phyloP scores from a whole-genome alignment of 1,140 invertebrate genomes.

The Hestina assimilis region DNA sequence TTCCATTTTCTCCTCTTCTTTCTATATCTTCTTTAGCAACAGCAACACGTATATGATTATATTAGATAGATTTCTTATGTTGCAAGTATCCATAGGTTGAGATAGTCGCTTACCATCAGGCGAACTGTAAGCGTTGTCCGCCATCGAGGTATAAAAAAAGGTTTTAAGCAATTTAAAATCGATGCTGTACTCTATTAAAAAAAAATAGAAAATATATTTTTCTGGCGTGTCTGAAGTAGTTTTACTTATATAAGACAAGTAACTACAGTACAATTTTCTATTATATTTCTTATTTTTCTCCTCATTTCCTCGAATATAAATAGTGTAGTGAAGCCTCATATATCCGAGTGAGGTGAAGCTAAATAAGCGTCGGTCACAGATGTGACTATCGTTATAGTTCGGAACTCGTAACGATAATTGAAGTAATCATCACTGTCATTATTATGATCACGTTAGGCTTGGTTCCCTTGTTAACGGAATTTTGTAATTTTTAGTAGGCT shows the following conservation, averaged over 20 bases:
- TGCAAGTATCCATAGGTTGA: too few relatives aligned
- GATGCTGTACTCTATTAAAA: background rate
- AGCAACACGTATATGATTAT: too few relatives aligned
- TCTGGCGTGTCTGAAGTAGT: background rate
- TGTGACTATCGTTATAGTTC: conserved; percentile 53
- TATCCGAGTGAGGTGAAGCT: conserved; percentile 2
- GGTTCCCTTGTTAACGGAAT: conserved; percentile 27
- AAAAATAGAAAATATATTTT: background rate
- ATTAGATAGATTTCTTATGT: too few relatives aligned
- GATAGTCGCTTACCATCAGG: too few relatives aligned
- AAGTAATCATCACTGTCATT: conserved; percentile 54
- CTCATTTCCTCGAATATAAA: background rate
- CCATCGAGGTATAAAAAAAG: too few relatives aligned
- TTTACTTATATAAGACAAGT: conserved; percentile 1
- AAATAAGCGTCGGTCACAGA: conserved; percentile 37
- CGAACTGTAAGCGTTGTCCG: too few relatives aligned
- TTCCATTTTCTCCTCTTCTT: too few relatives aligned
- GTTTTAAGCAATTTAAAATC: too few relatives aligned
- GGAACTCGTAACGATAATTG: conserved; percentile 62
- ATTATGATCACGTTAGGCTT: conserved; percentile 44
- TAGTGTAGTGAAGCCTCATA: background rate
- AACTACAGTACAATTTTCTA: background rate
- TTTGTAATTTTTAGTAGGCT: background rate
- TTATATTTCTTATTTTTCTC: background rate
- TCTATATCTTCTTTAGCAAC: too few relatives aligned